These are phyloP conservation scores for Dolichallabes microphthalmus DNA, from an alignment of 2,113 vertebrate species.

Conservation along the genomic window DNA sequence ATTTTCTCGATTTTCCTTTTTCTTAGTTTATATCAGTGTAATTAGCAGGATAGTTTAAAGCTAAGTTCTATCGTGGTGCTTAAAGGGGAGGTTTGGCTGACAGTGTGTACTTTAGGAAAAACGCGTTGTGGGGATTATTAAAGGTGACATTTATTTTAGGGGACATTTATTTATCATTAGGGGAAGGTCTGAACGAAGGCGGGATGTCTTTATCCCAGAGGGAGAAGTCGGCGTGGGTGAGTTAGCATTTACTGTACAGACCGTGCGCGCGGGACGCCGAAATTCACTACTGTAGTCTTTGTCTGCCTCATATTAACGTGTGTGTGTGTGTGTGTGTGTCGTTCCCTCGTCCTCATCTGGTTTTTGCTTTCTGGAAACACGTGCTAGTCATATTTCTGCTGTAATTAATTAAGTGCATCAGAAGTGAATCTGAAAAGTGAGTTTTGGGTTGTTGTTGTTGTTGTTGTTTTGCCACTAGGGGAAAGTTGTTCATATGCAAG, in stretches of 20 bases:
- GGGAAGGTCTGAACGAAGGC: neutral
- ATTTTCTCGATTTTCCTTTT: neutral
- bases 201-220: neutral
- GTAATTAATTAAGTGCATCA: neutral
- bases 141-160: too few species aligned
- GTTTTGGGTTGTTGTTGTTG: neutral
- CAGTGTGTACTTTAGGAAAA: neutral
- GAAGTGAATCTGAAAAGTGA: neutral
- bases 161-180: too few species aligned
- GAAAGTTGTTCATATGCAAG: neutral
- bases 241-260: neutral
- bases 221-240: neutral
- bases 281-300: too few species aligned
- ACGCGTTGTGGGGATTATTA: neutral
- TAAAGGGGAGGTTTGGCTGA: neutral
- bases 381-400: fast-evolving
- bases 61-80: neutral
- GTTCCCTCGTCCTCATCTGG: too few species aligned
- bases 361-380: too few species aligned
- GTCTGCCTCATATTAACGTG: too few species aligned
- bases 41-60: neutral
- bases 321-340: too few species aligned
- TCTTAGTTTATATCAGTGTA: neutral
- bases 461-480: neutral
- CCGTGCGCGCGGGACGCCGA: neutral